Evolutionary conservation across 2,797 vertebrate species (phyloP).

Genomic region (Antennarius maculatus): DNA sequence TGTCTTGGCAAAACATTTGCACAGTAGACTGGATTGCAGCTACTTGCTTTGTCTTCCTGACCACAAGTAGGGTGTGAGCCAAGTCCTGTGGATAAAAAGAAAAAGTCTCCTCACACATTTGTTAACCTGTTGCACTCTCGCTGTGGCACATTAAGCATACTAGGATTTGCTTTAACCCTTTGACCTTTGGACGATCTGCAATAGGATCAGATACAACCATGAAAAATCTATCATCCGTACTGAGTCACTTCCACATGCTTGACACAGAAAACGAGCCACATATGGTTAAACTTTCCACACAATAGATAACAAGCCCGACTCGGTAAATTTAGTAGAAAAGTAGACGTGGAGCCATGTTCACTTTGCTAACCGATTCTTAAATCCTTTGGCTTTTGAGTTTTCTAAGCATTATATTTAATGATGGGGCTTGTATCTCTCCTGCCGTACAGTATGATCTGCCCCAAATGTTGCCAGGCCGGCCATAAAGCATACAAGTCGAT

Average conservation of each 20-base stretch:
- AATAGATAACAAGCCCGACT: background rate
- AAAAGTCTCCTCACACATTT: conserved; percentile 31
- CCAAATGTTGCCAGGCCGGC: background rate
- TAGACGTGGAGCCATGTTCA: background rate
- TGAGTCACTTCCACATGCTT: conserved; percentile 34
- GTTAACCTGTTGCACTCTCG: conserved; percentile 41
- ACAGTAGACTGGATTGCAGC: background rate
- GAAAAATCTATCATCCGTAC: conserved; percentile 24
- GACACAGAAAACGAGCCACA: conserved; percentile 21
- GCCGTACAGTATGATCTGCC: conserved; percentile 1
- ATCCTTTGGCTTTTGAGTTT: conserved; percentile 13
- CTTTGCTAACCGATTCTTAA: background rate
- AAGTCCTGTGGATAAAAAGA: background rate
- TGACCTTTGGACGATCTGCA: conserved; percentile 34
- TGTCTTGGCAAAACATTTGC: no score
- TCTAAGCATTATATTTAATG: conserved; percentile 11
- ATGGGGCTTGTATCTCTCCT: conserved; percentile 2
- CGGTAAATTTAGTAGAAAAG: background rate
- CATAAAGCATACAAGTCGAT: background rate
- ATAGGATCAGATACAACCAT: conserved; percentile 34
- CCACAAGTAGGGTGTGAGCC: background rate
- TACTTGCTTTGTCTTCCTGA: conserved; percentile 1
- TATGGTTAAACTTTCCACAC: conserved; percentile 19
- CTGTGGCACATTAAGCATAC: conserved; percentile 22
- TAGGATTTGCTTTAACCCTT: conserved; percentile 29